These are phyloP conservation scores for Chrysochloris asiatica DNA, from an alignment of 2,113 vertebrate genomes.

Conservation along the genomic window DNA sequence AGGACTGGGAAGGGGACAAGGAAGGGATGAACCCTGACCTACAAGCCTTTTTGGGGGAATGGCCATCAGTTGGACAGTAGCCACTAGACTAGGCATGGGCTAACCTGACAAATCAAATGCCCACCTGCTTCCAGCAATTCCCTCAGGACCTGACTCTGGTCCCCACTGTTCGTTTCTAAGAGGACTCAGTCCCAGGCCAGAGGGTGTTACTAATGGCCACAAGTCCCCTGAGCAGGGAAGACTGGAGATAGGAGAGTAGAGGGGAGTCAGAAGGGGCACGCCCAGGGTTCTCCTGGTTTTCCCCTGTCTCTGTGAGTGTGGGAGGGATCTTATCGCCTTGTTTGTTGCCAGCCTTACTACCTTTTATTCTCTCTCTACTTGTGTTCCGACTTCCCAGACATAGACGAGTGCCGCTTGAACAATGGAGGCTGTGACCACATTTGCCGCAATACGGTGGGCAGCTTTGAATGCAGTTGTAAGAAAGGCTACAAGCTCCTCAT, in stretches of 20 bases:
- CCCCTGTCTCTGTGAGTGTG: not conserved
- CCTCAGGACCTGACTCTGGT: not conserved
- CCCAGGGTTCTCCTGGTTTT: not conserved
- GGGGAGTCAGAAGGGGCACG: not conserved
- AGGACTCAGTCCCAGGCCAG: not conserved
- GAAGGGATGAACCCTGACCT: not conserved
- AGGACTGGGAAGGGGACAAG: not conserved
- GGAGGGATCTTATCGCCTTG: not conserved
- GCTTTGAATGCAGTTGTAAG: constrained; percentile 98
- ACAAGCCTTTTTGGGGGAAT: not conserved
- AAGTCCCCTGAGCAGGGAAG: not conserved
- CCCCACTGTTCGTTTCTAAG: not conserved
- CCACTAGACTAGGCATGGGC: not conserved
- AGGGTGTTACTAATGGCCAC: not conserved
- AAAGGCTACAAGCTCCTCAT: constrained; percentile 98
- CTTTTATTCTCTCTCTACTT: not conserved
- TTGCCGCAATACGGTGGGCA: constrained; percentile 97
- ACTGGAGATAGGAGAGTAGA: not conserved
- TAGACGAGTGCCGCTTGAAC: constrained; percentile 95
- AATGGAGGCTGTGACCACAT: constrained; percentile 98
- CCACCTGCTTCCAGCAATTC: not conserved
- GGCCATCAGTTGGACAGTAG: not conserved
- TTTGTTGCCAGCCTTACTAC: not conserved
- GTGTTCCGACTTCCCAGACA: constrained; percentile 86
- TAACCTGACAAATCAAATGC: not conserved